Evolutionary conservation across 2,113 vertebrate species (phyloP), one percentile per base, ranked within the genome.

Genomic region (Amazona guildingii): DNA sequence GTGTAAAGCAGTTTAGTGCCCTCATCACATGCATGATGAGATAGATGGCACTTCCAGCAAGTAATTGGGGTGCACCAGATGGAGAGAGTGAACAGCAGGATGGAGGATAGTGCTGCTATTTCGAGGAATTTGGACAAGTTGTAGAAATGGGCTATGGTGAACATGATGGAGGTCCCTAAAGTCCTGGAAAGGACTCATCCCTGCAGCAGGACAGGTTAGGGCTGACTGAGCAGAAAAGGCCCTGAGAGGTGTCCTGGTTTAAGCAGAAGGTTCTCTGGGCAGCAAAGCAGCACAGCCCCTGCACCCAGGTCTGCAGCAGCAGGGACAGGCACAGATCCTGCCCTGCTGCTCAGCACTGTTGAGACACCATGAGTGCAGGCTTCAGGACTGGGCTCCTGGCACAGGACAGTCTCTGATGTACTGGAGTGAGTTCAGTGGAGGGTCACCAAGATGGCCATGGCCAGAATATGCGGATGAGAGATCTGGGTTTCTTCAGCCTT

Each of bases 51-150:
- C 2, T 44, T 11, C 3, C 27, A 73, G 31, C 8, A 76, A 68
- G 23, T 39, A 52, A 33, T 0, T 39, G 21, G 2, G 7, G 3
- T 8, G 6, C 11, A 64, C 6, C 35, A 69, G n/a, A 28, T 4
- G 31, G 13, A 69, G 28, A 2, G 1, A 55, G 2, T 11, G 9
- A n/a, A n/a, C 23, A 46, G 12, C 1, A 1, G 25, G 15, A 4
- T 67, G 35, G 35, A 75, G 21, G n/a, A 1, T 14, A 41, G 18
- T 1, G 1, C 5, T 31, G 13, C 25, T 73, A 41, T 24, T 70
- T 28, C 55, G 33, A 43, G 35, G 8, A 66, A 51, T 46, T 66
- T 52, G 49, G 6, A 66, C 19, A 69, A 33, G 10, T 7, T 62
- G 55, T 35, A 85, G 29, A 66, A 78, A 78, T 12, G 23, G 13